Base-by-base conservation (phyloP, 2,113 vertebrate genomes). In the Plestiodon gilberti region DNA sequence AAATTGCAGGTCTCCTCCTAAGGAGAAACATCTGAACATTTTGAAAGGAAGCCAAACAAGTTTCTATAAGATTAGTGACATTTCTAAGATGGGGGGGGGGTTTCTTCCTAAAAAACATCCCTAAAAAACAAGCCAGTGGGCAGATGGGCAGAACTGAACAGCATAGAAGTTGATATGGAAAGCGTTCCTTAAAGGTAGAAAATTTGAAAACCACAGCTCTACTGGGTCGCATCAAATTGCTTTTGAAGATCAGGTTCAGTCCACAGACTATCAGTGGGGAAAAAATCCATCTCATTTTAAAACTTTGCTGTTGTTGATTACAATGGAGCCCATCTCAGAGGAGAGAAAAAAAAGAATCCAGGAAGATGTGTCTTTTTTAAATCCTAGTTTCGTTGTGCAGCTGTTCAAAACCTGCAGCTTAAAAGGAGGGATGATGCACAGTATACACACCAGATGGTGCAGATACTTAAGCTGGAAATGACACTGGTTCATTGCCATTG, bases 401-500 rank as follows among this genome's bases (percentile, higher is more conserved):
- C 65, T 91, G 4, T 71, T 78, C 35, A 55, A 20, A 71, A 61
- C 35, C 33, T 79, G 64, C 11, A n/a, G 55, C 84, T 83, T 92
- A 81, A 84, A 85, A 84, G 43, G 23, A 87, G 89, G 88, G 62
- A 84, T 86, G 59, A 81, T 81, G 33, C 1, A 0, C 33, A 70
- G 0, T 71, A 65, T 79, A 35, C 30, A 22, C 0, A 8, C n/a
- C 90, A 92, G 90, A 94, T 90, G 91, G 90, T 74, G 88, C 90
- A 88, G 30, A 61, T 75, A 86, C 73, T 89, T 89, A 87, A 22
- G 55, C 86, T 48, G 35, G 57, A 61, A 90, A 88, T 78, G 90
- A 57, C 17, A 10, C 88, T 90, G 91, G 77, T 90, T 62, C 28
- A 87, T 88, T 92, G 90, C 88, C 89, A 89, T 20, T 52, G 2